These are phyloP conservation scores for Spicauda simplicius DNA, from an alignment of 2,888 invertebrate genomes.

Conservation along the genomic window DNA sequence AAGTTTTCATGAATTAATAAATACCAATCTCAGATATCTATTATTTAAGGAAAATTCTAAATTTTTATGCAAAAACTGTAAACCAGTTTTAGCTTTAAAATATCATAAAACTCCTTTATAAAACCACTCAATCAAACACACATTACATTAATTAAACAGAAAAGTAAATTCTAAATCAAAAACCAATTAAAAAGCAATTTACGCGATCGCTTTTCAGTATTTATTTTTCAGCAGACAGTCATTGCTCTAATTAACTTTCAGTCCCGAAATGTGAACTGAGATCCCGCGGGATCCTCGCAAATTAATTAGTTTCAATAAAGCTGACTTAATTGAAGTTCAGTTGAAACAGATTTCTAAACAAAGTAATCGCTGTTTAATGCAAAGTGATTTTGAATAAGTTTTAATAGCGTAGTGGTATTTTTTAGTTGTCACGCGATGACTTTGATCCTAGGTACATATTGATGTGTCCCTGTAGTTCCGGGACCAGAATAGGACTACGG, in stretches of 20 bases:
- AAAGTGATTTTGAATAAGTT: not conserved
- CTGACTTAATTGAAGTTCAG: constrained; percentile 4
- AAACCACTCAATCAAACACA: too few relatives aligned
- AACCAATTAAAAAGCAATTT: constrained; percentile 9
- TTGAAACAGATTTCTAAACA: constrained; percentile 8
- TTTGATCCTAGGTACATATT: too few relatives aligned
- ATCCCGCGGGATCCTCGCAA: constrained; percentile 6
- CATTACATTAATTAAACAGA: not conserved
- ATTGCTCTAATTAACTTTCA: constrained; percentile 14
- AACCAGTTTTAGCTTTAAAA: too few relatives aligned
- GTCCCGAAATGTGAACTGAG: constrained; percentile 12
- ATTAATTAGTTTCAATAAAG: constrained; percentile 14
- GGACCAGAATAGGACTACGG: too few relatives aligned
- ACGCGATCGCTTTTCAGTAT: constrained; percentile 4
- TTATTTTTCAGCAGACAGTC: constrained; percentile 5
- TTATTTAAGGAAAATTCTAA: too few relatives aligned
- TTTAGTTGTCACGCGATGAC: too few relatives aligned
- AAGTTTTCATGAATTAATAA: too few relatives aligned
- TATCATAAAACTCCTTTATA: too few relatives aligned
- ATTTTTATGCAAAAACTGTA: too few relatives aligned
- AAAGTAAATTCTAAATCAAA: not conserved
- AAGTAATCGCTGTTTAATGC: constrained; percentile 2
- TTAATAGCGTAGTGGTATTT: not conserved
- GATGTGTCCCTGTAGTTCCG: too few relatives aligned
- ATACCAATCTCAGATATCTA: too few relatives aligned